Percentiles rank a stretch among this genome's conserved stretches.
phyloP scores from a whole-genome alignment of 2,113 vertebrate species.

The Sphaerodactylus townsendi region DNA sequence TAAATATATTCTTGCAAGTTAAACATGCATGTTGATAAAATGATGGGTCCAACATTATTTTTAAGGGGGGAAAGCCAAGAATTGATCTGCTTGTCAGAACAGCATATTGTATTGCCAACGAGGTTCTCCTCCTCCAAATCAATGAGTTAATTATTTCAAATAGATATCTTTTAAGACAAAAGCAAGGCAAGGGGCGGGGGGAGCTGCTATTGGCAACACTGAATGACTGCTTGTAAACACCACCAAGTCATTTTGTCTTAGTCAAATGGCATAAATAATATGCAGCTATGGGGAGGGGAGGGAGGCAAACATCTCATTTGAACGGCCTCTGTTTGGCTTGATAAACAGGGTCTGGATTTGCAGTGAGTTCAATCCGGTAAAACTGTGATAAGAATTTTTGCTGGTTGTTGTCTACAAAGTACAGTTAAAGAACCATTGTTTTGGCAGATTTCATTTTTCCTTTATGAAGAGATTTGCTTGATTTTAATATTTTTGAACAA shows the following conservation, averaged over 20 bases:
- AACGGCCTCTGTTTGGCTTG: not conserved
- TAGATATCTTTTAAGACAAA: slow-evolving; percentile 18
- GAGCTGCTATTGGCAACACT: not conserved
- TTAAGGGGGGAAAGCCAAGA: not conserved
- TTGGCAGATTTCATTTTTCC: not conserved
- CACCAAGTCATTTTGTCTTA: not conserved
- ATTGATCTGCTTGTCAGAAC: not conserved
- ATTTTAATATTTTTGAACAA: not conserved
- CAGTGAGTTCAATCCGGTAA: not conserved
- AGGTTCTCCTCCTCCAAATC: slow-evolving; percentile 27
- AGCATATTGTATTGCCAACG: slow-evolving; percentile 8
- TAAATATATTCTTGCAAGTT: slow-evolving; percentile 12
- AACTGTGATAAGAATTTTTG: not conserved
- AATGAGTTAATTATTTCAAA: slow-evolving; percentile 30
- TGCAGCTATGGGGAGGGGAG: not conserved
- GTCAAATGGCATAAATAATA: not conserved
- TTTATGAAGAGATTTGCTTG: not conserved
- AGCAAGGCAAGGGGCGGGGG: not conserved
- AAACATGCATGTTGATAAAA: not conserved
- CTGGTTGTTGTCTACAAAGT: not conserved
- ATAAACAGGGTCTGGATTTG: not conserved
- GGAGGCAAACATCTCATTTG: fast-evolving
- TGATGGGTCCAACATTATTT: not conserved
- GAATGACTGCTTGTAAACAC: not conserved
- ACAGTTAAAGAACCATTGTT: too few species aligned